A percentile compares a stretch with the other conserved stretches of the same genome.
These are phyloP conservation scores for Zaprionus tsacasi DNA, from an alignment of 1,140 invertebrate species.

Conservation along the genomic window DNA sequence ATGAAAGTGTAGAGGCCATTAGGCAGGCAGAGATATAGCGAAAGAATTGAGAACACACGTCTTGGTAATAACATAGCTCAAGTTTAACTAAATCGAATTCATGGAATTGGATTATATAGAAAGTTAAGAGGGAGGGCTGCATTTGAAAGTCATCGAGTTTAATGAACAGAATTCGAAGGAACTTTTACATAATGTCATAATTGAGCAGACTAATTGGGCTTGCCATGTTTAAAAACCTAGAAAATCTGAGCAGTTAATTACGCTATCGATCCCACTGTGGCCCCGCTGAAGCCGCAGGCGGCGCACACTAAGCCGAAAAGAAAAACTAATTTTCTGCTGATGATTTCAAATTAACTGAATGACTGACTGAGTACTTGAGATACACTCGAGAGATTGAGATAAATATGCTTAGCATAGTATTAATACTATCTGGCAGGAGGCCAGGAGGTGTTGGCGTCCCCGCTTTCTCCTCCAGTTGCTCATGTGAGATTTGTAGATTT, in stretches of 20 bases:
- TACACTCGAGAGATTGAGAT: slow-evolving; percentile 19
- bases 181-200: not conserved
- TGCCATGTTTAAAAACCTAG: not conserved
- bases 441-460: not conserved
- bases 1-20: not conserved
- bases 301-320: slow-evolving; percentile 36
- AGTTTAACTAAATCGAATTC: not conserved
- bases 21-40: not conserved
- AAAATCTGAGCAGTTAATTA: not conserved
- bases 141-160: not conserved
- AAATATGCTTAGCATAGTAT: slow-evolving; percentile 19
- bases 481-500: not conserved
- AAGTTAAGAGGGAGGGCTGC: not conserved
- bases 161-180: not conserved
- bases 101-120: not conserved
- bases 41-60: not conserved
- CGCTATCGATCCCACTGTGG: not conserved
- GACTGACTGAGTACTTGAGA: slow-evolving; percentile 39
- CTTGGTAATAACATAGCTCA: not conserved
- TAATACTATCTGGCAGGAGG: slow-evolving; percentile 13
- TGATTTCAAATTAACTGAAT: slow-evolving; percentile 83
- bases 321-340: slow-evolving; percentile 83
- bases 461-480: not conserved
- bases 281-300: not conserved
- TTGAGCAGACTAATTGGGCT: not conserved